Conservation (phyloP, 2,113 vertebrate genomes). For the Misgurnus anguillicaudatus region DNA sequence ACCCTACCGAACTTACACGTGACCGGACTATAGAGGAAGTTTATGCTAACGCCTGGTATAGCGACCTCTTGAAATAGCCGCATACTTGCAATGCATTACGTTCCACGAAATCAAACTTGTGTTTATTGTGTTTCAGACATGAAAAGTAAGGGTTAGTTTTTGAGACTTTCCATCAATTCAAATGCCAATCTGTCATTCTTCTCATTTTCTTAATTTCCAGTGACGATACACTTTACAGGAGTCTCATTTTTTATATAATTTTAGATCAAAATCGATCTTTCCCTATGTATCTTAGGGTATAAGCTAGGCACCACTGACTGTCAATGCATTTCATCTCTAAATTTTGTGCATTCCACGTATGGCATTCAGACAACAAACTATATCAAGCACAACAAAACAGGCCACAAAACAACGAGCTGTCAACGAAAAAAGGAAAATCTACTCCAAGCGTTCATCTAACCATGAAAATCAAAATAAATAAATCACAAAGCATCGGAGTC, state of each 20-base stretch:
- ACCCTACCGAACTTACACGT: too few species aligned
- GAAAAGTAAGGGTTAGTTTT: neutral
- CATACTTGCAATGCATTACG: too few species aligned
- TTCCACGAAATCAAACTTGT: too few species aligned
- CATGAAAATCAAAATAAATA: neutral
- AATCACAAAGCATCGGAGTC: neutral
- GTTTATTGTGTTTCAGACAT: neutral
- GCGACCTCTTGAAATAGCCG: too few species aligned
- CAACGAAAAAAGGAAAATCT: neutral
- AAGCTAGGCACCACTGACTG: constrained; percentile 67
- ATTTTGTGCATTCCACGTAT: constrained; percentile 21
- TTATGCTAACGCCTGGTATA: too few species aligned
- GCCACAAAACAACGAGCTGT: neutral
- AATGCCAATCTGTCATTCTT: neutral
- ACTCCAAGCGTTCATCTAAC: neutral
- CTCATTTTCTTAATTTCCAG: neutral
- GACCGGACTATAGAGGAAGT: too few species aligned
- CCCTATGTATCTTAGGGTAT: neutral
- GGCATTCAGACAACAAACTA: neutral
- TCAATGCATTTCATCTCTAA: neutral
- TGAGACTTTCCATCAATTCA: too few species aligned
- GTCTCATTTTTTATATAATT: too few species aligned
- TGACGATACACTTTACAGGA: too few species aligned
- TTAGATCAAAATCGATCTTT: neutral
- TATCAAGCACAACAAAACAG: neutral